phyloP scores from a whole-genome alignment of 2,797 vertebrate species.

The Telmatherina bonti region DNA sequence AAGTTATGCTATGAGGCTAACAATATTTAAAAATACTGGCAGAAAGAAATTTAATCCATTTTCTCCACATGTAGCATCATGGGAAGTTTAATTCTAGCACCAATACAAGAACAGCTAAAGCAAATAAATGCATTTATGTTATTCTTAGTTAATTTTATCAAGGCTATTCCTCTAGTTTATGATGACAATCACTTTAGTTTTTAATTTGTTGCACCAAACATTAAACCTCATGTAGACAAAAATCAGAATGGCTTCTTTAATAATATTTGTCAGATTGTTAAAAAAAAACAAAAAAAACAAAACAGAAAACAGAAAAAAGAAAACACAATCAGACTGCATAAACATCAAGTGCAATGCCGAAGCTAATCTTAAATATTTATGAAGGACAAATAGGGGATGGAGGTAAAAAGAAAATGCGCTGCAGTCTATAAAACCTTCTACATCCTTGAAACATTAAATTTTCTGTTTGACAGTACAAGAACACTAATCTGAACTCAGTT shows the following conservation, averaged over 20 bases:
- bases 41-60: neutral
- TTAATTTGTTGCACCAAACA: neutral
- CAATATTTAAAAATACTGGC: neutral
- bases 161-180: too few relatives aligned
- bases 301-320: too few relatives aligned
- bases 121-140: too few relatives aligned
- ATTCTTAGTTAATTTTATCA: too few relatives aligned
- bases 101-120: too few relatives aligned
- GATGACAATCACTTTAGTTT: too few relatives aligned
- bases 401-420: slow-evolving; percentile 34
- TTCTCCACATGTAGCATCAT: neutral
- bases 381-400: slow-evolving; percentile 32
- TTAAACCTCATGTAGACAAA: neutral
- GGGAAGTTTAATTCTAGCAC: too few relatives aligned
- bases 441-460: slow-evolving; percentile 14
- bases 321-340: slow-evolving; percentile 35
- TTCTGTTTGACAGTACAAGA: slow-evolving; percentile 8
- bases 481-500: slow-evolving; percentile 4
- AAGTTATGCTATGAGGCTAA: too few relatives aligned
- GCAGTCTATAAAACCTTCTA: slow-evolving; percentile 28
- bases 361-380: slow-evolving; percentile 64
- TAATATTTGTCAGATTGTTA: neutral
- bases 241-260: neutral
- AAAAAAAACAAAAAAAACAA: neutral
- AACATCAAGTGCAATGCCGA: slow-evolving; percentile 37